A percentile compares a stretch with the other conserved stretches of the same genome.
Conservation (phyloP, 2,888 invertebrate species). For the Physocephala rufipes region DNA sequence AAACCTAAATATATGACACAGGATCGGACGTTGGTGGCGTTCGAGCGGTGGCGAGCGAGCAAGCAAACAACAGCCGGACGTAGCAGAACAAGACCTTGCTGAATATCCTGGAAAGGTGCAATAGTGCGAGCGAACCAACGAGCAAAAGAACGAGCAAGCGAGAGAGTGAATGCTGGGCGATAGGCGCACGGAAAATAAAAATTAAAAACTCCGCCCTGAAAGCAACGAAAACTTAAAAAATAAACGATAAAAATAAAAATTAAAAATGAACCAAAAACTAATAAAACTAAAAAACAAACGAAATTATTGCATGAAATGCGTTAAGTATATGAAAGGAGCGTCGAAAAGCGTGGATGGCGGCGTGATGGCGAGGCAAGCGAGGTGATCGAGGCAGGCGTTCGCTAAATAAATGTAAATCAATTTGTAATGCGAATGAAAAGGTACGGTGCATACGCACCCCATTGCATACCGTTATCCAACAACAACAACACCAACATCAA, state of each 20-base stretch:
- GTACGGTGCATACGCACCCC: neutral
- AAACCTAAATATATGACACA: slow-evolving; percentile 40
- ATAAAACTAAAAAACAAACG: slow-evolving; percentile 43
- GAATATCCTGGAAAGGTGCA: slow-evolving; percentile 31
- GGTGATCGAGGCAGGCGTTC: neutral
- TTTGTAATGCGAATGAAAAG: slow-evolving; percentile 14
- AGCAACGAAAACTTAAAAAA: slow-evolving; percentile 42
- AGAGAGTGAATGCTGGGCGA: slow-evolving; percentile 42
- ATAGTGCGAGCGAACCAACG: slow-evolving; percentile 28
- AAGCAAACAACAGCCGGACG: slow-evolving; percentile 7
- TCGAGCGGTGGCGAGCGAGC: slow-evolving; percentile 21
- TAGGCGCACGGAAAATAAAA: slow-evolving; percentile 57
- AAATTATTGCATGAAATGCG: slow-evolving; percentile 32
- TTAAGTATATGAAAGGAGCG: slow-evolving; percentile 25
- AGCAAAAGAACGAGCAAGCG: slow-evolving; percentile 30
- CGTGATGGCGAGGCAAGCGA: no score
- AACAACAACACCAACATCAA: neutral
- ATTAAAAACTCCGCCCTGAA: slow-evolving; percentile 66
- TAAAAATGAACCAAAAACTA: slow-evolving; percentile 40
- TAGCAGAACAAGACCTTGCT: neutral
- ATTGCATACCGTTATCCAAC: no score
- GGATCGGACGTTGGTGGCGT: neutral
- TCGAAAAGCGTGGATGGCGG: no score
- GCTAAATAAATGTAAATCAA: slow-evolving; percentile 32
- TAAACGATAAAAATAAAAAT: slow-evolving; percentile 40